These are phyloP conservation scores for Riparia riparia DNA, from an alignment of 2,113 vertebrate genomes.

Conservation along the genomic window DNA sequence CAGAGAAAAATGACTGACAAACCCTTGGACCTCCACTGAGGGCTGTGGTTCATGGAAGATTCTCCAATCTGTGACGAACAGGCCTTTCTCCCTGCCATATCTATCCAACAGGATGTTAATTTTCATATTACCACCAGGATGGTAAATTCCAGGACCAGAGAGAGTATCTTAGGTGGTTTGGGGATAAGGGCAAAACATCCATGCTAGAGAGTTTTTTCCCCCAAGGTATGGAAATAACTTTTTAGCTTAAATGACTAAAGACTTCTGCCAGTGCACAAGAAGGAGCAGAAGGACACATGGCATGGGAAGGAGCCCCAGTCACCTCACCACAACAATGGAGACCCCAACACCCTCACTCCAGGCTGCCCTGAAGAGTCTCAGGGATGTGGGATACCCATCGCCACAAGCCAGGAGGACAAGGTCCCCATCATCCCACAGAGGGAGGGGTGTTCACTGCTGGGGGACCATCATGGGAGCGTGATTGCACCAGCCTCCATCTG, in stretches of 20 bases:
- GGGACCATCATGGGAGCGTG: not conserved
- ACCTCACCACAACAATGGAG: not conserved
- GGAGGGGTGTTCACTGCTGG: not conserved
- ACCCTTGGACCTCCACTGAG: not conserved
- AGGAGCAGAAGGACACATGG: not conserved
- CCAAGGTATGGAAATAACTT: accelerated
- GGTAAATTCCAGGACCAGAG: not conserved
- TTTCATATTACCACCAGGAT: not conserved
- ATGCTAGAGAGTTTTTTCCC: not conserved
- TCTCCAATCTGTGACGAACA: not conserved
- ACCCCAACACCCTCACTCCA: accelerated
- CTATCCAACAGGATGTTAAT: not conserved
- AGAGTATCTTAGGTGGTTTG: not conserved
- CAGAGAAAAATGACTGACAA: not conserved
- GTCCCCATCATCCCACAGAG: not conserved
- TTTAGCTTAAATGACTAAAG: not conserved
- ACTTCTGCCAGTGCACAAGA: accelerated
- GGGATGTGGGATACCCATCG: not conserved
- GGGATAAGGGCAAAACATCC: not conserved
- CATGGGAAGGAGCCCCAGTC: accelerated
- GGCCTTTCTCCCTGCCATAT: not conserved
- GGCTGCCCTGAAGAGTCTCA: not conserved
- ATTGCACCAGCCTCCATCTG: too few species aligned
- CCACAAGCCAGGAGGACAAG: not conserved
- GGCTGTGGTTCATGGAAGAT: not conserved